These are phyloP conservation scores for Cantharis rufa DNA, from an alignment of 2,888 invertebrate species.

Conservation along the genomic window DNA sequence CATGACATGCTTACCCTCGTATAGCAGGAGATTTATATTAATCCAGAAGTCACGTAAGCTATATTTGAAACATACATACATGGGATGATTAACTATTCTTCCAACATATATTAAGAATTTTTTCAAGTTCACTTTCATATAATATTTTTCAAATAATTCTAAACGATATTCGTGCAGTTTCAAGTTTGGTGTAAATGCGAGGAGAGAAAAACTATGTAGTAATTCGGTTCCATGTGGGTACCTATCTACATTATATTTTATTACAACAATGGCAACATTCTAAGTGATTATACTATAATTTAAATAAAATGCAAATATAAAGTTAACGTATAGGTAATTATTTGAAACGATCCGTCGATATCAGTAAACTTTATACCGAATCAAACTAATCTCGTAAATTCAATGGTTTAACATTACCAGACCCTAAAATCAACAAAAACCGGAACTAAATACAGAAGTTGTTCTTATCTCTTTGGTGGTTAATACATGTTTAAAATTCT, in stretches of 20 bases:
- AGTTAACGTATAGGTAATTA: neutral
- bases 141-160: neutral
- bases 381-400: conserved; percentile 29
- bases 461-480: conserved; percentile 45
- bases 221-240: too few species aligned
- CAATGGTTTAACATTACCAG: conserved; percentile 11
- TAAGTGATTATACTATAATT: neutral
- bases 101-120: neutral
- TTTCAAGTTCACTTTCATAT: neutral
- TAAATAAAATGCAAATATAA: neutral
- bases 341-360: conserved; percentile 5
- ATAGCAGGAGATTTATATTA: neutral
- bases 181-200: too few species aligned
- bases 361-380: conserved; percentile 13
- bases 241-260: too few species aligned
- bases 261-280: neutral
- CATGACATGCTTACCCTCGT: neutral
- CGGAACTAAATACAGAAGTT: conserved; percentile 42
- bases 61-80: neutral
- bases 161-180: neutral
- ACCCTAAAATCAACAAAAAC: conserved; percentile 40
- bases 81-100: neutral
- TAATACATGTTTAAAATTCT: conserved; percentile 49
- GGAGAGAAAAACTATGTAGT: too few species aligned
- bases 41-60: neutral